phyloP scores from a whole-genome alignment of 2,113 vertebrate genomes.

The Laticauda laticaudata region DNA sequence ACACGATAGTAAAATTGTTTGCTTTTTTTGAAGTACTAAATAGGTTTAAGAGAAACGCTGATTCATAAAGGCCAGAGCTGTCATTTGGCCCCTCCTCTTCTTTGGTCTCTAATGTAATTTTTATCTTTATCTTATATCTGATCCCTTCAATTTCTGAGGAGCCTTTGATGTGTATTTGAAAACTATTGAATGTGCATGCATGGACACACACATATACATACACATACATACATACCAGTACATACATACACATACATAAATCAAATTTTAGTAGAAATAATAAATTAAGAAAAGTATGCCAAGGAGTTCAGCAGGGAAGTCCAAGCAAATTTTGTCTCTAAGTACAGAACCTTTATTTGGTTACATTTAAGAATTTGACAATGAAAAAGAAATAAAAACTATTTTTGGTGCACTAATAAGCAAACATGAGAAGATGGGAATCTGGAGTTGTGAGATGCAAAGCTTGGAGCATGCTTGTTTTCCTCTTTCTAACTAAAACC shows the following conservation, averaged over 20 bases:
- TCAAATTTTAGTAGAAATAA: no score
- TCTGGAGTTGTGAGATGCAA: not conserved
- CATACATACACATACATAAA: no score
- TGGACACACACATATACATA: no score
- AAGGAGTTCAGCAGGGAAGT: not conserved
- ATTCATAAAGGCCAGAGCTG: not conserved
- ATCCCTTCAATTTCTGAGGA: not conserved
- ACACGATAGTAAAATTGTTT: not conserved
- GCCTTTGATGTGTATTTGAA: not conserved
- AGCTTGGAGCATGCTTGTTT: not conserved
- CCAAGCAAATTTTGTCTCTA: not conserved
- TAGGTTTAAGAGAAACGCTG: not conserved
- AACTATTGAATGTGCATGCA: not conserved
- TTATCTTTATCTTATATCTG: not conserved
- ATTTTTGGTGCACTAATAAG: not conserved
- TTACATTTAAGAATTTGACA: not conserved
- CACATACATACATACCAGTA: no score
- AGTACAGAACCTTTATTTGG: not conserved
- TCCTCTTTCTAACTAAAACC: not conserved
- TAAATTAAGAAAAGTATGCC: not conserved
- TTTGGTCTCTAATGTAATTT: not conserved
- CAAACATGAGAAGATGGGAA: not conserved
- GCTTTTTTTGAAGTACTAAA: not conserved
- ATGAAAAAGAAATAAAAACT: not conserved
- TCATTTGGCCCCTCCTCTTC: not conserved